Base-by-base conservation (phyloP, 2,113 vertebrate genomes). In the Hippopotamus amphibius region DNA sequence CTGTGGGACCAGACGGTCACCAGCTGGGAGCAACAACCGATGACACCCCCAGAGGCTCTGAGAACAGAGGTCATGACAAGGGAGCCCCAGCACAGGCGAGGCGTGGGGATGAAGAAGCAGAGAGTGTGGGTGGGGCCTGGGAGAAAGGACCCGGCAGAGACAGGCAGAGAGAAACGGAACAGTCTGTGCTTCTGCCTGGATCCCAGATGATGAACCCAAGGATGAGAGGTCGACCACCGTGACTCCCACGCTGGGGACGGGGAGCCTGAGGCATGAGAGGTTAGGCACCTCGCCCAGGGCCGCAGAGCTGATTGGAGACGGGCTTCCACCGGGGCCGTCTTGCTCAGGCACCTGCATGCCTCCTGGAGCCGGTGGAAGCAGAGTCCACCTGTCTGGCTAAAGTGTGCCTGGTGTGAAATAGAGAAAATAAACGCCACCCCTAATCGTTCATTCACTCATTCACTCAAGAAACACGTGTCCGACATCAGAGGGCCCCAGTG, bases 81-180 rank as follows among this genome's bases (percentile, higher is more conserved):
- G 33, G 30, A 50, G 13, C 61, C 37, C 14, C 4, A 28, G 17
- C 24, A 33, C 0, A 0, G 9, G 7, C 5, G 8, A 3, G 0
- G 13, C 22, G 0, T 26, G 6, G 26, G 7, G 26, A n/a, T 1
- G 7, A 17, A 24, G 59, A 76, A 28, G 13, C 46, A 61, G 53
- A 41, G 22, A 19, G 33, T 21, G 1, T 9, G 0, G 24, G 6
- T 5, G 4, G 0, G 2, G 13, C 14, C 10, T 24, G 28, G 30
- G 4, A n/a, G 43, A 11, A 48, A n/a, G 30, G n/a, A 37, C 48
- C 26, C 2, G 16, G 24, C 21, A 30, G 59, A n/a, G 17, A 26
- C 7, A 16, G 7, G 21, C 41, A 90, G 68, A 28, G 15, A 63
- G 77, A 41, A 55, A 19, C 0, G 0, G 26, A 6, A 37, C 2